Conservation (phyloP, 2,888 invertebrate genomes). For the Drosophila lacicola region DNA sequence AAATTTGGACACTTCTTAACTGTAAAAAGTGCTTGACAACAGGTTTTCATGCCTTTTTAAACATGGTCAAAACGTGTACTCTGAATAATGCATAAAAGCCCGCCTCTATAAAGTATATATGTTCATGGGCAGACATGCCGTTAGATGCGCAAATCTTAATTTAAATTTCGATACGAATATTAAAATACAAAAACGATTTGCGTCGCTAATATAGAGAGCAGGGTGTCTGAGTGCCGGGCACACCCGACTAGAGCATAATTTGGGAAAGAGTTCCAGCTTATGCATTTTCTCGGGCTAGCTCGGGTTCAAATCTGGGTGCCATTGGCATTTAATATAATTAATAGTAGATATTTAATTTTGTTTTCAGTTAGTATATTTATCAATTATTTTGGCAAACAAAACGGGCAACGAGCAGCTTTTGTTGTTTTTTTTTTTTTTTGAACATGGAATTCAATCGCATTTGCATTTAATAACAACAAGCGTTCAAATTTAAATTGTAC, state of each 20-base stretch:
- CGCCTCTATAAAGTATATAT: too few relatives aligned
- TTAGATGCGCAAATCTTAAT: too few relatives aligned
- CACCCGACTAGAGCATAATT: background rate
- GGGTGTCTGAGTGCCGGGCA: background rate
- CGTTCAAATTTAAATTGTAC: conserved; percentile 26
- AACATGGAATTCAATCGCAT: conserved; percentile 29
- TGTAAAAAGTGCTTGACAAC: conserved; percentile 27
- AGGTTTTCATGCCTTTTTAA: conserved; percentile 20
- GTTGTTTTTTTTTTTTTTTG: conserved; percentile 8
- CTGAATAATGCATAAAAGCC: too few relatives aligned
- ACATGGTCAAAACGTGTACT: background rate
- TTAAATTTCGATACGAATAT: background rate
- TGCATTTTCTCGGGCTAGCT: background rate
- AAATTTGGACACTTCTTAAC: background rate
- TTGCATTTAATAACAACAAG: conserved; percentile 47
- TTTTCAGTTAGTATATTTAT: conserved; percentile 32
- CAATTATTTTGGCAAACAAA: conserved; percentile 51
- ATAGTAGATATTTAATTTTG: conserved; percentile 26
- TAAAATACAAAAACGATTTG: background rate
- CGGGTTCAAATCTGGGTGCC: conserved; percentile 1
- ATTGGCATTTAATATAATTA: conserved; percentile 31
- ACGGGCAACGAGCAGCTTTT: conserved; percentile 22
- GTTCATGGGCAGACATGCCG: too few relatives aligned
- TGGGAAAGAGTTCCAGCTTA: background rate
- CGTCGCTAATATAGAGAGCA: background rate